A percentile compares a stretch with the other conserved stretches of the same genome.
Conservation (phyloP, 1,140 invertebrate genomes). For the Caligus rogercresseyi region DNA sequence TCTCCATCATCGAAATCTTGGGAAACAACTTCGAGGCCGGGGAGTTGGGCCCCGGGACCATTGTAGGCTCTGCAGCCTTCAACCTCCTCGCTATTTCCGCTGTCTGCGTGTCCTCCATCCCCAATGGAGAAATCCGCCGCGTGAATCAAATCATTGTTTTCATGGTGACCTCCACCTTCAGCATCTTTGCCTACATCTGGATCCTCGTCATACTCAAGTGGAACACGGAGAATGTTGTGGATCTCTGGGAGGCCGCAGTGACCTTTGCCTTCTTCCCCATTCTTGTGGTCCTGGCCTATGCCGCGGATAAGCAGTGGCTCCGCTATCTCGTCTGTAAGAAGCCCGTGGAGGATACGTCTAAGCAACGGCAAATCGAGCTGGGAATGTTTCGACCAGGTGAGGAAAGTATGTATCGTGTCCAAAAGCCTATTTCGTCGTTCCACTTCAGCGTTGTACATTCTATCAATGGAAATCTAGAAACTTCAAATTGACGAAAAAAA, state of each 20-base stretch:
- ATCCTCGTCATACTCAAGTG: constrained; percentile 37
- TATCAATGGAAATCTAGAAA: no score
- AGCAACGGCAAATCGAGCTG: constrained; percentile 33
- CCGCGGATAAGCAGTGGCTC: constrained; percentile 35
- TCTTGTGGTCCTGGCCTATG: constrained; percentile 36
- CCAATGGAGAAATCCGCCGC: constrained; percentile 32
- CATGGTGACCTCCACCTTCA: constrained; percentile 37
- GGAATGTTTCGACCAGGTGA: constrained; percentile 30
- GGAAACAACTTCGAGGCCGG: constrained; percentile 37
- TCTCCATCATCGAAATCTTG: constrained; percentile 42
- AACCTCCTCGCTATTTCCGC: constrained; percentile 41
- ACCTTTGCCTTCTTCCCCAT: constrained; percentile 42
- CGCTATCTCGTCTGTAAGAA: constrained; percentile 24
- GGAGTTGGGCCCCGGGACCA: constrained; percentile 42
- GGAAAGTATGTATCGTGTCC: constrained; percentile 25
- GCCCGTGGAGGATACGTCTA: constrained; percentile 19
- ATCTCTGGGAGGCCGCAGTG: constrained; percentile 43
- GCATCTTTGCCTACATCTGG: constrained; percentile 46
- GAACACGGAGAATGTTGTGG: constrained; percentile 31
- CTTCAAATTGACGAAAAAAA: no score
- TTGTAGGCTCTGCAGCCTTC: constrained; percentile 47
- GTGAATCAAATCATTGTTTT: constrained; percentile 33
- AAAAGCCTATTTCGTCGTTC: neutral
- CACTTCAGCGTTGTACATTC: no score
- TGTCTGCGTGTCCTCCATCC: constrained; percentile 39